phyloP scores from a whole-genome alignment of 2,113 vertebrate genomes.

The Chitala chitala region DNA sequence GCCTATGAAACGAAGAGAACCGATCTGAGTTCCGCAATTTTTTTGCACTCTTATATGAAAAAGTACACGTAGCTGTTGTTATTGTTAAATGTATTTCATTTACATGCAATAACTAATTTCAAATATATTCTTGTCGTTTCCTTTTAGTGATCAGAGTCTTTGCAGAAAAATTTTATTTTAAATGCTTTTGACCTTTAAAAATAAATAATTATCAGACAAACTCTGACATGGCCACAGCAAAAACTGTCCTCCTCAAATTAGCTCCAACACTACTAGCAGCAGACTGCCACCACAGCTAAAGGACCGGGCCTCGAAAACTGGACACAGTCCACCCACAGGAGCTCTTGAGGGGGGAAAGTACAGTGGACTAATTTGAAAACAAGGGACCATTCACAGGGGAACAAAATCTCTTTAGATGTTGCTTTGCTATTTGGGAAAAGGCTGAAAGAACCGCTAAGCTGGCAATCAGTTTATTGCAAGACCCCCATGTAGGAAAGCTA shows the following conservation, averaged over 20 bases:
- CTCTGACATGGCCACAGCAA: background rate
- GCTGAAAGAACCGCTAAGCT: background rate
- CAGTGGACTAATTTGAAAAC: slow-evolving; percentile 21
- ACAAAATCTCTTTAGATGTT: slow-evolving; percentile 5
- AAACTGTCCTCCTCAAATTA: background rate
- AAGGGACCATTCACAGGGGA: slow-evolving; percentile 19
- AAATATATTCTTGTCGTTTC: too few species aligned
- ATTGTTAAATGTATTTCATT: too few species aligned
- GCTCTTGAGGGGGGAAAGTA: slow-evolving; percentile 25
- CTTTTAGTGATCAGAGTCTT: too few species aligned
- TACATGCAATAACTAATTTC: too few species aligned
- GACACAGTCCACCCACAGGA: background rate
- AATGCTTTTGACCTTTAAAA: too few species aligned
- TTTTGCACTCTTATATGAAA: too few species aligned
- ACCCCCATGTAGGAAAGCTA: background rate
- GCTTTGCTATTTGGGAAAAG: slow-evolving; percentile 1
- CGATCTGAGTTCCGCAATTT: too few species aligned
- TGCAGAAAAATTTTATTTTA: too few species aligned
- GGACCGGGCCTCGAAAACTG: slow-evolving; percentile 2
- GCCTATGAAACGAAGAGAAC: too few species aligned
- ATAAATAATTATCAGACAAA: too few species aligned
- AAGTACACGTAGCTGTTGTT: too few species aligned
- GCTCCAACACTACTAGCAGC: background rate
- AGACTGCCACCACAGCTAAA: background rate
- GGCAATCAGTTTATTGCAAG: slow-evolving; percentile 11